Base-by-base conservation (phyloP, 1,140 invertebrate genomes). In the Magallana ariakensis region DNA sequence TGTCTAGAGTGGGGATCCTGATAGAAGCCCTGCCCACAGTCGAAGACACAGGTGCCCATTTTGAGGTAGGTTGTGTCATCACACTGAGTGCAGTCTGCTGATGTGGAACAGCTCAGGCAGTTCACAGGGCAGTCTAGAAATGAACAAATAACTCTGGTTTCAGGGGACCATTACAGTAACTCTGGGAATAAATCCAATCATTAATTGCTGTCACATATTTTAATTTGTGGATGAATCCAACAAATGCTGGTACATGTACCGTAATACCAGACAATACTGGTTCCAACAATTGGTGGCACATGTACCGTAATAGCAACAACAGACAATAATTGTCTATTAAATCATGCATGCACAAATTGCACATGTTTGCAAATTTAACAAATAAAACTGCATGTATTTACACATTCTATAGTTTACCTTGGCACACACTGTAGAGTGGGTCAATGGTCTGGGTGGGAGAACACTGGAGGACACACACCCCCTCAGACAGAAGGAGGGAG, bases 401-500 rank as follows among this genome's bases (percentile, higher is more conserved):
- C 33, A 46, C 33, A 46, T 46, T 5, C 33, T 46, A 46, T 46
- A 26, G 3, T 26, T 75, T 75, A 91, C 91, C 83, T 85, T 75
- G 62, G 84, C 91, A 91, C 9, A 70, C 53, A 19, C 66, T 83
- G 15, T 88, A 55, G 33, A 22, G 66, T 53, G 62, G 19, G 60
- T 85, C 86, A 58, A 80, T 60, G 83, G 60, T 88, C 57, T 85
- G 90, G 8, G 80, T 58, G n/a, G 84, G 87, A 16, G 55, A 22
- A 88, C 90, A 91, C 13, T 66, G n/a, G n/a, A 85, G 80, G n/a
- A 91, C 90, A 89, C 91, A 92, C 1, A 86, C 84, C 22, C 88
- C 88, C 4, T 84, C 85, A 33, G 80, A 86, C 58, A 90, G 84
- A 13, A 89, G 46, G 46, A 87, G 89, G 54, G 89, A 70, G 33